Conservation (phyloP, 2,888 invertebrate genomes). For the Falcaria lacertinaria region DNA sequence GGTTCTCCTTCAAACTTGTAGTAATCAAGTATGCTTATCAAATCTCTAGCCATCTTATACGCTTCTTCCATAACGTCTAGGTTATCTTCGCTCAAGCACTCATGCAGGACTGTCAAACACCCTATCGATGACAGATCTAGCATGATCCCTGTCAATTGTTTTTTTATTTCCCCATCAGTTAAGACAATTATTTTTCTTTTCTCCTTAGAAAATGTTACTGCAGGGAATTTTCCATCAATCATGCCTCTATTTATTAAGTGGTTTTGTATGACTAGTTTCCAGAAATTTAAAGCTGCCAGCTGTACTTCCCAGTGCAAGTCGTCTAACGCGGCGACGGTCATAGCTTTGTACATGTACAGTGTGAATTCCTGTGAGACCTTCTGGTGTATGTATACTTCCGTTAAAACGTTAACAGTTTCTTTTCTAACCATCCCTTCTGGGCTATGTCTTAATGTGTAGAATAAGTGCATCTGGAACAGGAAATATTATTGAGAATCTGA, state of each 20-base stretch:
- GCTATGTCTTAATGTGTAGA: conserved; percentile 78
- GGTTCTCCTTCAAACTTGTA: conserved; percentile 52
- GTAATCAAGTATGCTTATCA: conserved; percentile 68
- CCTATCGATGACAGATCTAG: conserved; percentile 81
- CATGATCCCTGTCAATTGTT: conserved; percentile 80
- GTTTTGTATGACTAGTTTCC: conserved; percentile 81
- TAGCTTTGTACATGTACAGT: conserved; percentile 74
- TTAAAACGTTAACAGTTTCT: conserved; percentile 81
- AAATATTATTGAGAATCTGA: not conserved
- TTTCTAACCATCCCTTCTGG: conserved; percentile 85
- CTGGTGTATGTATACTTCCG: conserved; percentile 80
- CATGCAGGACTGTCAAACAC: conserved; percentile 82
- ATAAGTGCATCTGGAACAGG: conserved; percentile 58
- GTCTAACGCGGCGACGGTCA: conserved; percentile 79
- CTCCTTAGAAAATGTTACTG: conserved; percentile 86
- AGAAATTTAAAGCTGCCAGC: conserved; percentile 82
- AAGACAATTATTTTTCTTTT: conserved; percentile 84
- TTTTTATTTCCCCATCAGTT: conserved; percentile 79
- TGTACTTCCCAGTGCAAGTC: conserved; percentile 90
- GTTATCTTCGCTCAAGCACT: conserved; percentile 82
- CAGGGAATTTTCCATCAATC: conserved; percentile 86
- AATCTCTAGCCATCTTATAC: conserved; percentile 64
- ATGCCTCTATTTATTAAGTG: conserved; percentile 78
- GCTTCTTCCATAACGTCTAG: conserved; percentile 82
- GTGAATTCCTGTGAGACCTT: conserved; percentile 71